phyloP scores from a whole-genome alignment of 2,113 vertebrate genomes.

The Colinus virginianus region DNA sequence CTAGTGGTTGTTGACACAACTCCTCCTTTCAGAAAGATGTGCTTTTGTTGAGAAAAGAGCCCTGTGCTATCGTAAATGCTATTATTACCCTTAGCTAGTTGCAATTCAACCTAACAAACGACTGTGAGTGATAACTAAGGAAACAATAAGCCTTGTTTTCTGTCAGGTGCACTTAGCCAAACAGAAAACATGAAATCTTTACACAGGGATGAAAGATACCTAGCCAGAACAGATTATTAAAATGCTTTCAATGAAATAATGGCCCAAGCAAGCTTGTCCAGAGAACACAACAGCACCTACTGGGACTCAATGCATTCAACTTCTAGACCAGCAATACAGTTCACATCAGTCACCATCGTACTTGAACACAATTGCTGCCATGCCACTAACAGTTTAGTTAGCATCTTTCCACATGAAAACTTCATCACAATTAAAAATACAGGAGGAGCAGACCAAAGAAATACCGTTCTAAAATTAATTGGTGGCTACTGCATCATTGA shows the following conservation, averaged over 20 bases:
- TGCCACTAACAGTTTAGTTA: background rate
- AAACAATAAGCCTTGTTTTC: background rate
- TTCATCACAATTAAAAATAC: background rate
- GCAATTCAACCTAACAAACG: background rate
- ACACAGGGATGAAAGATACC: background rate
- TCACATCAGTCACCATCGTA: background rate
- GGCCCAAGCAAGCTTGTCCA: background rate
- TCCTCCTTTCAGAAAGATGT: background rate
- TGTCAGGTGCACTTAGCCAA: background rate
- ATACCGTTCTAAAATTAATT: background rate
- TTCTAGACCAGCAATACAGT: background rate
- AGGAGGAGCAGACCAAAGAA: background rate
- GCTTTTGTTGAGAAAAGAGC: background rate
- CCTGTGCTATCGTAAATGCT: background rate
- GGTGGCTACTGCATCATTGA: background rate
- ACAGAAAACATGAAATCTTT: background rate
- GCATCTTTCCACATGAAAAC: background rate
- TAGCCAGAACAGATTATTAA: background rate
- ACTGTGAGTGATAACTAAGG: background rate
- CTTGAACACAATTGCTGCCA: background rate
- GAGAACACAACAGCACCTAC: background rate
- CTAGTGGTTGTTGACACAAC: background rate
- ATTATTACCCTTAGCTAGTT: background rate
- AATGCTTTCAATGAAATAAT: background rate
- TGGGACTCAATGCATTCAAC: background rate